Evolutionary conservation across 2,797 vertebrate species (phyloP), one percentile per base, ranked within the genome.

Genomic region (Rousettus madagascariensis): DNA sequence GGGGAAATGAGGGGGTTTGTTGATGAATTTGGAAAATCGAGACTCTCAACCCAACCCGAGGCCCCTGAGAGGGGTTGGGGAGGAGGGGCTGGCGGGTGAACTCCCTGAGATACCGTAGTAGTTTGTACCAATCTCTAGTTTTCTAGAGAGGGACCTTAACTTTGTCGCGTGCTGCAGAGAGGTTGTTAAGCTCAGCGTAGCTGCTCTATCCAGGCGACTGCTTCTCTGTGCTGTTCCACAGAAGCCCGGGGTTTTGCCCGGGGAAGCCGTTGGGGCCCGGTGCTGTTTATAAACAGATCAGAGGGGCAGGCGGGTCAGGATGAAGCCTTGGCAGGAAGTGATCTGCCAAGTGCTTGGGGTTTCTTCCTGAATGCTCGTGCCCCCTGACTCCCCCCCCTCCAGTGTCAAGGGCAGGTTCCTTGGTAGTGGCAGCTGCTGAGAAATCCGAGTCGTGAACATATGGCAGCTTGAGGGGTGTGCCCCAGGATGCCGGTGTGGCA

Each of bases 291-390:
- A 87, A 83, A 94, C 46, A 69, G 65, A 30, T 61, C 79, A 69
- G 78, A 85, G 15, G 86, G 77, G 61, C 57, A 22, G 86, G 86
- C 1, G 5, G 65, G 43, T 8, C 36, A 53, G 77, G 69, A 38
- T 55, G 66, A 46, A 96, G 33, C 92, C 80, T 28, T 8, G 75
- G 86, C 79, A 66, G 91, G 92, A 96, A 94, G 72, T 88, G 38
- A 86, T 83, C 77, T 69, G 20, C 2, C 1, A 13, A n/a, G 24
- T 0, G 0, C 36, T 16, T 4, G 51, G 66, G 63, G 78, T 26
- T 82, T 53, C 68, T 68, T 92, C 77, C 86, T 96, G 86, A 49
- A 53, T 24, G 43, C 24, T 9, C 38, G 17, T 15, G 2, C 43
- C 28, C 1, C 20, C 68, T 90, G 22, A 1, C 36, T 4, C 68